A percentile compares a stretch with the other conserved stretches of the same genome.
Conservation (phyloP, 2,888 invertebrate species). For the Plusia festucae region DNA sequence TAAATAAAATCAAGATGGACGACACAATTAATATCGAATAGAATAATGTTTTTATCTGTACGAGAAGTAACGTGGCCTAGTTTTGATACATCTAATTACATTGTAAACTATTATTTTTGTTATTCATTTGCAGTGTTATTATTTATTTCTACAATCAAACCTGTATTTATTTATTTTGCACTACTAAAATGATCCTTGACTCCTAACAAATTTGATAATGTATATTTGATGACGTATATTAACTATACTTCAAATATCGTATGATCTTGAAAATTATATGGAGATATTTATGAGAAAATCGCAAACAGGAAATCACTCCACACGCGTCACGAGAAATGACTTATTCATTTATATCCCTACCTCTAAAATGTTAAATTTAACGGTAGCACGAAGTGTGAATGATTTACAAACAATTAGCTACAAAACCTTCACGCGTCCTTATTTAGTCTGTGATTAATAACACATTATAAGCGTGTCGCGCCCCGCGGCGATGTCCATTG, state of each 20-base stretch:
- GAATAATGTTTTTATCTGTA: background rate
- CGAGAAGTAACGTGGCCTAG: background rate
- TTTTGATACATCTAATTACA: background rate
- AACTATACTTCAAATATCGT: too few relatives aligned
- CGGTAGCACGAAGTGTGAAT: conserved; percentile 18
- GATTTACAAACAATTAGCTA: conserved; percentile 31
- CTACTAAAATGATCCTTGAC: too few relatives aligned
- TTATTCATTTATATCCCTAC: too few relatives aligned
- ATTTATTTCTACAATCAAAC: too few relatives aligned
- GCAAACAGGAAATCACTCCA: too few relatives aligned
- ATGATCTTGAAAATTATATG: too few relatives aligned
- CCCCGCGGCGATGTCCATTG: conserved; percentile 34
- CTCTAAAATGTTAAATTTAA: background rate
- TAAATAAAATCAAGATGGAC: conserved; percentile 1
- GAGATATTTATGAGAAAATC: too few relatives aligned
- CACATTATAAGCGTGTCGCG: conserved; percentile 13
- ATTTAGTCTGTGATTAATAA: conserved; percentile 33
- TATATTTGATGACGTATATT: too few relatives aligned
- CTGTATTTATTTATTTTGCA: too few relatives aligned
- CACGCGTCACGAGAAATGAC: too few relatives aligned
- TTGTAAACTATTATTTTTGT: background rate
- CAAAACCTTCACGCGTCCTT: conserved; percentile 30
- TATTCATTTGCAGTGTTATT: background rate
- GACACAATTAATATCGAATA: background rate
- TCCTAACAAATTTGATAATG: too few relatives aligned